Conservation (phyloP, 2,888 invertebrate genomes). For the Hydrotaea diabolus region DNA sequence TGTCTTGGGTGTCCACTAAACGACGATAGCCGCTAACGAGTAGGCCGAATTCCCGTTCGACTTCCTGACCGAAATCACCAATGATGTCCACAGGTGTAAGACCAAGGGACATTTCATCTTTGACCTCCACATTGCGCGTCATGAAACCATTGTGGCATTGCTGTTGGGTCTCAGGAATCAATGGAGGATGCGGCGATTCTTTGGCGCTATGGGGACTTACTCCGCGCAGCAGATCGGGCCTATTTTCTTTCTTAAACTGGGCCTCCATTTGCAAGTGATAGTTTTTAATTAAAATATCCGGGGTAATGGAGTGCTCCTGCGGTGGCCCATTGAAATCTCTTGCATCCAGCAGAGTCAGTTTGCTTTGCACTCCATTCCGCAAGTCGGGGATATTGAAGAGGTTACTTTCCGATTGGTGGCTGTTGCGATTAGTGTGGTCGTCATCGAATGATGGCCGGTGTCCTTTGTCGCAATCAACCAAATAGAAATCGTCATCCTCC, state of each 20-base stretch:
- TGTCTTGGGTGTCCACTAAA: slow-evolving; percentile 62
- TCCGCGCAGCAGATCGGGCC: slow-evolving; percentile 76
- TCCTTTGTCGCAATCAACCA: slow-evolving; percentile 43
- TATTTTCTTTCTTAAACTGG: slow-evolving; percentile 70
- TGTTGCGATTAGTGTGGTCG: slow-evolving; percentile 65
- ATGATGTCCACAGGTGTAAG: slow-evolving; percentile 78
- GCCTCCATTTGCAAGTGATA: slow-evolving; percentile 64
- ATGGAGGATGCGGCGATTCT: slow-evolving; percentile 46
- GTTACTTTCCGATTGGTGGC: slow-evolving; percentile 27
- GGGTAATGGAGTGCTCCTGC: slow-evolving; percentile 71
- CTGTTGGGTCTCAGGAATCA: slow-evolving; percentile 40
- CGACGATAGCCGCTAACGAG: slow-evolving; percentile 77
- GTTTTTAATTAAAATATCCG: slow-evolving; percentile 77
- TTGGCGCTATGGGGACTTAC: slow-evolving; percentile 71
- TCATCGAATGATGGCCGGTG: slow-evolving; percentile 52
- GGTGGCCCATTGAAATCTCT: slow-evolving; percentile 40
- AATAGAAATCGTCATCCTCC: slow-evolving; percentile 34
- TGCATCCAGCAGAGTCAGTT: slow-evolving; percentile 58
- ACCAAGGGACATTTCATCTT: slow-evolving; percentile 72
- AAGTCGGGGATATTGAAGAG: slow-evolving; percentile 60
- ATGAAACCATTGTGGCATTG: slow-evolving; percentile 46
- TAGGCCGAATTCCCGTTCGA: slow-evolving; percentile 78
- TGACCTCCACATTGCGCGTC: slow-evolving; percentile 56
- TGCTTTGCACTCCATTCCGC: slow-evolving; percentile 58
- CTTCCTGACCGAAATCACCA: slow-evolving; percentile 78